Percentiles rank a stretch among this genome's conserved stretches.
Evolutionary conservation across 2,797 vertebrate genomes (phyloP).

Genomic region (Trematomus bernacchii): DNA sequence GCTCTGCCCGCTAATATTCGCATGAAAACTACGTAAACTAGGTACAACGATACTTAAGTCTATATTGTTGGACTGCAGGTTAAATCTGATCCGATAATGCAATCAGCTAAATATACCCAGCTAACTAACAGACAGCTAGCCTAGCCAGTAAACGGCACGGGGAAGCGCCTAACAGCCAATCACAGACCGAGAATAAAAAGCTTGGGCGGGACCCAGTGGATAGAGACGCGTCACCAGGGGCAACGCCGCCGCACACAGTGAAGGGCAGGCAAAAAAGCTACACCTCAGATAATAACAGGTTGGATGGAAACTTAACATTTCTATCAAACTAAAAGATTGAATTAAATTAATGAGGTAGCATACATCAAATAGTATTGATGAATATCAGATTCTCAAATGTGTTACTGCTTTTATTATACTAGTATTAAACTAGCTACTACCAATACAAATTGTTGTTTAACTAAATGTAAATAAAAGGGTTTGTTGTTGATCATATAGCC

Average conservation of each 20-base stretch:
- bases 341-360: too few relatives aligned
- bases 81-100: constrained; percentile 84
- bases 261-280: too few relatives aligned
- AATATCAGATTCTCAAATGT: too few relatives aligned
- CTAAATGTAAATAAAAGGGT: too few relatives aligned
- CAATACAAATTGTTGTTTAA: too few relatives aligned
- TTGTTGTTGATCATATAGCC: too few relatives aligned
- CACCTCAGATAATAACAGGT: too few relatives aligned
- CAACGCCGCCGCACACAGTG: constrained; percentile 71
- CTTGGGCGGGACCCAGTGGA: constrained; percentile 52
- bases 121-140: constrained; percentile 58
- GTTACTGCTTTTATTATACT: too few relatives aligned
- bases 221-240: constrained; percentile 83
- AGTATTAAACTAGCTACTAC: too few relatives aligned
- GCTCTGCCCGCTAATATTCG: constrained; percentile 8
- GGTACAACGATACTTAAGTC: constrained; percentile 19
- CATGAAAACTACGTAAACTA: constrained; percentile 47
- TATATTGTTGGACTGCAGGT: constrained; percentile 48
- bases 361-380: too few relatives aligned
- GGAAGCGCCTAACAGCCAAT: constrained; percentile 65
- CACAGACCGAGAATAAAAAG: constrained; percentile 1
- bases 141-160: constrained; percentile 46
- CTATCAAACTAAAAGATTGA: too few relatives aligned
- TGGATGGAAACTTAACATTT: too few relatives aligned
- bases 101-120: constrained; percentile 85